Base-by-base conservation (phyloP, 2,113 vertebrate species). In the Struthidea cinerea region DNA sequence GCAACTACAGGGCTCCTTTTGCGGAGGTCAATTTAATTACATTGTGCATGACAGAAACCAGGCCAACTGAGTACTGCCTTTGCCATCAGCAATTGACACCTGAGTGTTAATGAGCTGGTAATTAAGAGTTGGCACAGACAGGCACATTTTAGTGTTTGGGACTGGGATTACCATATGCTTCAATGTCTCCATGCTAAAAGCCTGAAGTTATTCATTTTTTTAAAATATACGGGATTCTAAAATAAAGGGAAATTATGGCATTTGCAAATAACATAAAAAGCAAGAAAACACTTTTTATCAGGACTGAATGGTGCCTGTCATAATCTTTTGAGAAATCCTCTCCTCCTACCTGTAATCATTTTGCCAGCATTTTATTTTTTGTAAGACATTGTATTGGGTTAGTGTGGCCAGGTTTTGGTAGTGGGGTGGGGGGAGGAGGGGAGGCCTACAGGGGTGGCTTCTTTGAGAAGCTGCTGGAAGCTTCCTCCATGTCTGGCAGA, bases 21-120 rank as follows among this genome's bases (percentile, higher is more conserved):
- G 94, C 96, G 3, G 95, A 98, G 98, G 98, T 98, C 98, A 98
- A 98, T 98, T 98, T 98, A 98, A 98, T 98, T 98, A 98, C 98
- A 98, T 97, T 95, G 97, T 98, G 97, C 97, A 96, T 97, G 97
- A 98, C 98, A 98, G 98, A 97, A 98, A 97, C 95, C 95, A 97
- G 97, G 97, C 97, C 98, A 97, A 96, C 92, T 98, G 98, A 98
- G 97, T 97, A 97, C 98, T 98, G 97, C 97, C 97, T 98, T 98
- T 98, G 97, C 98, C 97, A 98, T 97, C 96, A 97, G 98, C 98
- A 98, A 97, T 98, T 98, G 98, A 98, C 98, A 98, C 98, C 98
- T 98, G 98, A 97, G 98, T 98, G 98, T 98, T 99, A 98, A 99
- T 98, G 98, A 98, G 98, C 97, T 97, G 97, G 97, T 99, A 98